These are phyloP conservation scores for Parazoanthus darwini DNA, from an alignment of 92 coral and sea anemone genomes.

Conservation along the genomic window DNA sequence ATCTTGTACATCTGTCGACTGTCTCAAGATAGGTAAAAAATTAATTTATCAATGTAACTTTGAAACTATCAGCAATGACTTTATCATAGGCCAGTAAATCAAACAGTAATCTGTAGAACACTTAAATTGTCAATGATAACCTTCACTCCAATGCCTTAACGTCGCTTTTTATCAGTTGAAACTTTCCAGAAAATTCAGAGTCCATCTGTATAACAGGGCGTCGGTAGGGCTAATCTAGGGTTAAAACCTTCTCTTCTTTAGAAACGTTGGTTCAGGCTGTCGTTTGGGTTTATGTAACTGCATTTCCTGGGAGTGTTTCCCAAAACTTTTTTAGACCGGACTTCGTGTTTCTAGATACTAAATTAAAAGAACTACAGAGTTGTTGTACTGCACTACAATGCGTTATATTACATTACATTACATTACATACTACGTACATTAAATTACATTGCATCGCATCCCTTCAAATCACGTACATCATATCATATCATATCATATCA, in stretches of 20 bases:
- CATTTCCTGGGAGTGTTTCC: background rate
- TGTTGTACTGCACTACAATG: background rate
- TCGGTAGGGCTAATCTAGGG: no score
- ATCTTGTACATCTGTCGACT: conserved; percentile 65
- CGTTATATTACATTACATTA: background rate
- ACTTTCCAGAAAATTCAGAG: no score
- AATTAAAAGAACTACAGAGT: background rate
- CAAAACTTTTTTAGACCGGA: background rate
- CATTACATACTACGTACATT: background rate
- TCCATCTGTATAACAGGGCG: no score
- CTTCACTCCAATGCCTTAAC: no score
- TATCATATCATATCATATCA: background rate
- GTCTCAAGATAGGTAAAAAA: conserved; percentile 55
- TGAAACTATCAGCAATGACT: background rate
- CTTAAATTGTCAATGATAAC: no score
- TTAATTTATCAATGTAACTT: background rate
- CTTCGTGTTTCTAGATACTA: background rate
- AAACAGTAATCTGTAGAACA: no score
- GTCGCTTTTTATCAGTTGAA: no score
- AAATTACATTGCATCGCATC: background rate
- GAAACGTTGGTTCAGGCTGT: no score
- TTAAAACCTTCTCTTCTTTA: no score
- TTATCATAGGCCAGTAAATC: background rate
- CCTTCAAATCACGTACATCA: no score
- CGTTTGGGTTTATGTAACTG: no score